Evolutionary conservation across 1,140 invertebrate genomes (phyloP).

Genomic region (Oryctes rhinoceros): DNA sequence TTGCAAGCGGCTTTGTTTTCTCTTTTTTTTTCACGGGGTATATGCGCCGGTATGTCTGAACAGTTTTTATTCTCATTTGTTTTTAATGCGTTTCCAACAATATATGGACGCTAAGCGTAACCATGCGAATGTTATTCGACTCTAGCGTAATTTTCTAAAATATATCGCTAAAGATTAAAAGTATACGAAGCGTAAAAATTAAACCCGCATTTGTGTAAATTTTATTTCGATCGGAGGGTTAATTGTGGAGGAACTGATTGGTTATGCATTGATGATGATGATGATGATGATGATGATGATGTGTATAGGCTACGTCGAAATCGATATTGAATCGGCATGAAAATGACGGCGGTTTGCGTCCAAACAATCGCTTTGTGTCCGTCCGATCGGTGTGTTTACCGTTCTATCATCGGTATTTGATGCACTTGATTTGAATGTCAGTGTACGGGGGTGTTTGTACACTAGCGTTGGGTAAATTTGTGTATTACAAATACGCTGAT

Average conservation of each 20-base stretch:
- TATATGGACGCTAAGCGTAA: background rate
- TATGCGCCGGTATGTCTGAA: background rate
- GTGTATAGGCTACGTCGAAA: background rate
- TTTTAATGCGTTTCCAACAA: background rate
- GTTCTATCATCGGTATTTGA: slow-evolving; percentile 7
- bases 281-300: background rate
- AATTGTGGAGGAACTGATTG: background rate
- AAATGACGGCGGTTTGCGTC: background rate
- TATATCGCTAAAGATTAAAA: background rate
- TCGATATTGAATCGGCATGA: slow-evolving; percentile 9
- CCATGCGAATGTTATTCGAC: no score
- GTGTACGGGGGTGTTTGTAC: background rate
- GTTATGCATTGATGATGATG: background rate
- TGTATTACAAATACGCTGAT: no score
- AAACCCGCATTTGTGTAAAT: background rate
- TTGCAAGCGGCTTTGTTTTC: background rate
- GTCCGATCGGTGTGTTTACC: background rate
- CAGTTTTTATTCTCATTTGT: background rate
- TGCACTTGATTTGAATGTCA: slow-evolving; percentile 14
- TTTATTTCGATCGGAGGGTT: background rate
- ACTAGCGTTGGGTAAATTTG: no score
- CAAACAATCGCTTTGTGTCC: background rate
- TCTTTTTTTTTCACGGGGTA: background rate
- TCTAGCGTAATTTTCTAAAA: background rate
- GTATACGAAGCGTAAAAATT: background rate